Conservation (phyloP, 2,113 vertebrate species). For the Zosterops lateralis region DNA sequence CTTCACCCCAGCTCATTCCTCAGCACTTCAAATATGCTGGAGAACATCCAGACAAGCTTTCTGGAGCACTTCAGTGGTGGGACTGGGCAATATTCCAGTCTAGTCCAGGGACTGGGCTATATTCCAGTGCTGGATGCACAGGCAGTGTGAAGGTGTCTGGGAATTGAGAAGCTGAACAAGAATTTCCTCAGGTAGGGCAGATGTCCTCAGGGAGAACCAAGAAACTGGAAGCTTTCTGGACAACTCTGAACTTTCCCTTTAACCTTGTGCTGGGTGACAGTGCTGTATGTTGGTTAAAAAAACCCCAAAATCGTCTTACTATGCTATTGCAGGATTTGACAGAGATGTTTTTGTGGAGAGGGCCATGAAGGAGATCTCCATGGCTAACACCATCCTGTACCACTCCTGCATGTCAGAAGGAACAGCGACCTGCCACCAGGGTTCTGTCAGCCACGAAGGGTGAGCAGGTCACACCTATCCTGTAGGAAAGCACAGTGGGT, state of each 20-base stretch:
- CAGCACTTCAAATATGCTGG: not conserved
- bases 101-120: not conserved
- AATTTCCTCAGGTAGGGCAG: not conserved
- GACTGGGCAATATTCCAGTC: accelerated
- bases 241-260: not conserved
- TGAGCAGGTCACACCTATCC: accelerated
- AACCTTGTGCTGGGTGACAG: not conserved
- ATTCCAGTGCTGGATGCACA: not conserved
- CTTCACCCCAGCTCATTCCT: not conserved
- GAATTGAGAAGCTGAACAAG: not conserved
- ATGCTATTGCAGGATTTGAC: not conserved
- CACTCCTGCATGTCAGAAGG: accelerated
- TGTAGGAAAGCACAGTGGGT: not conserved
- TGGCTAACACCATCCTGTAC: accelerated
- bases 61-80: not conserved
- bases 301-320: not conserved
- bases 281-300: not conserved
- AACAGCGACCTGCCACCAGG: accelerated
- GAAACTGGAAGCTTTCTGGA: not conserved
- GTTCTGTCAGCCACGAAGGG: accelerated
- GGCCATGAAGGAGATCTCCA: not conserved
- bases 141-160: not conserved
- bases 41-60: not conserved
- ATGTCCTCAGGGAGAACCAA: not conserved
- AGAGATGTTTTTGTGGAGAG: not conserved